Evolutionary conservation across 2,888 invertebrate genomes (phyloP), one percentile per base, ranked within the genome.

Genomic region (Epinotia ramella): DNA sequence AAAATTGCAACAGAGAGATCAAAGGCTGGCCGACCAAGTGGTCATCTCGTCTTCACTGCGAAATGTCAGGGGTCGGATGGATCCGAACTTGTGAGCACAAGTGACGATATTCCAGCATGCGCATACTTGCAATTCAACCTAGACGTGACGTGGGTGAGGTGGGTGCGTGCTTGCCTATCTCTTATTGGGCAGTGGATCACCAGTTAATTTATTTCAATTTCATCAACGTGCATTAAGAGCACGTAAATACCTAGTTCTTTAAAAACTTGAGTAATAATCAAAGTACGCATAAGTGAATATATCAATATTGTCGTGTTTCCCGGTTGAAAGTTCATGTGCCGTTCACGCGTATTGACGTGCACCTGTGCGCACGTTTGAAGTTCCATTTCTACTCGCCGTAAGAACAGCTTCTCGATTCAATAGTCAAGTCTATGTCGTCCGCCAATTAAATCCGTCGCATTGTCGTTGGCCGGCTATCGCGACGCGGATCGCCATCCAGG

Each of bases 1-100:
- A 88, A 90, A 90, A 89, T 90, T 89, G 86, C 90, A 88, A 87
- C 84, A 89, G 85, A 84, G 85, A 90, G 91, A 92, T 91, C 89
- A 92, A 88, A 91, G 89, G 88, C 89, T 89, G 86, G 84, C 82
- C 82, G 83, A 84, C 86, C 86, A 87, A 88, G 86, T 87, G 89
- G 91, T 88, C 91, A 89, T 93, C 91, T 88, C 70, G 66, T 71
- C 72, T 67, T 60, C 69, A 18, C 66, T 86, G 79, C 78, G 78
- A 91, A 93, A 92, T 92, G 91, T 85, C 92, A 91, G 83, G 89
- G 92, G 91, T 93, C 87, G 84, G 73, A 77, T 79, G 81, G 80
- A 77, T 56, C 56, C 66, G 69, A 53, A 46, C 11, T 28, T 53
- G 63, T 62, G 68, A 57, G 59, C 70, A 77, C 74, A 81, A 80